These are phyloP conservation scores for Thelaira solivaga DNA, from an alignment of 2,888 invertebrate species.

Conservation along the genomic window DNA sequence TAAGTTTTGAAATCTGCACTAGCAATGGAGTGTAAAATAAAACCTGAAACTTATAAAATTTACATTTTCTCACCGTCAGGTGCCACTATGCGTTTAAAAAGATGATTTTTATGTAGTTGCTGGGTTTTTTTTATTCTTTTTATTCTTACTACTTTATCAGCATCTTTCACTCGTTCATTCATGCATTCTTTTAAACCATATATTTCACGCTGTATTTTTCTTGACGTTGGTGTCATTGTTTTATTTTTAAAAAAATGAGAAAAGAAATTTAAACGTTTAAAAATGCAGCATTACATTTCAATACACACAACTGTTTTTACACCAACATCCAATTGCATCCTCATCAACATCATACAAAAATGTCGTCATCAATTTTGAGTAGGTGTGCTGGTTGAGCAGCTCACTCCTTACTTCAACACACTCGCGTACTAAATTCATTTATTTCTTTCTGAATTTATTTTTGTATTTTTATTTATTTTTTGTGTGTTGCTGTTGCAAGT, in stretches of 20 bases:
- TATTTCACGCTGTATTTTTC: neutral
- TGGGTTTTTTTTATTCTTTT: neutral
- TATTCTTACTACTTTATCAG: neutral
- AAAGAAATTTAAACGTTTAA: constrained; percentile 6
- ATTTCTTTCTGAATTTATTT: neutral
- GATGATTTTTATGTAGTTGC: neutral
- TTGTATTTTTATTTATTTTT: neutral
- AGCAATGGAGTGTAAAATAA: neutral
- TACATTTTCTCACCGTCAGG: constrained; percentile 50
- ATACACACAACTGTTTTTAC: constrained; percentile 6
- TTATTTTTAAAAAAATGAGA: neutral
- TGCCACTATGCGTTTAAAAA: constrained; percentile 26
- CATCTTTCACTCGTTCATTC: constrained; percentile 4
- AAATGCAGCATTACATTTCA: constrained; percentile 18
- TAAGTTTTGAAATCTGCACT: neutral
- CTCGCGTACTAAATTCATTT: constrained; percentile 8
- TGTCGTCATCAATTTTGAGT: constrained; percentile 42
- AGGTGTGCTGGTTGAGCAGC: constrained; percentile 37
- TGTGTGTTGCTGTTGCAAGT: constrained; percentile 24
- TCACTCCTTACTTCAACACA: constrained; percentile 21
- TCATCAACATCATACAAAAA: neutral
- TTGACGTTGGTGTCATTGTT: constrained; percentile 39
- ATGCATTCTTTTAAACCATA: neutral
- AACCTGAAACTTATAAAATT: constrained; percentile 7
- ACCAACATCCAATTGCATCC: constrained; percentile 11